A percentile compares a stretch with the other conserved stretches of the same genome.
Conservation (phyloP, 2,113 vertebrate genomes). For the Lipophrys pholis region DNA sequence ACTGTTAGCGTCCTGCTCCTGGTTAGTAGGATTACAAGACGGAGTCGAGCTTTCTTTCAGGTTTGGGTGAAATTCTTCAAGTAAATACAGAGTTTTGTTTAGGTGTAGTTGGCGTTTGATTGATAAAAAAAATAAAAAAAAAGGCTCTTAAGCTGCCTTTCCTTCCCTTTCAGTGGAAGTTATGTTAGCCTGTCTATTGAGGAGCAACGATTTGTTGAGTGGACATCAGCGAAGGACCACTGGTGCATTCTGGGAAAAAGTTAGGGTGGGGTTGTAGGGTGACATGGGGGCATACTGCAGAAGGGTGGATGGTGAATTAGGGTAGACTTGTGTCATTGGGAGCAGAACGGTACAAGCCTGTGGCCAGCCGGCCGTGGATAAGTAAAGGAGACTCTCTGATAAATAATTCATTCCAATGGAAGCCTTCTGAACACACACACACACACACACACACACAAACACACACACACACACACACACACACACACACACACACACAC, state of each 20-base stretch:
- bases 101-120: no score
- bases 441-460: constrained; percentile 5
- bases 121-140: no score
- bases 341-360: constrained; percentile 68
- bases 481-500: constrained; percentile 6
- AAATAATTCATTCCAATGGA: constrained; percentile 79
- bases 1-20: constrained; percentile 42
- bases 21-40: constrained; percentile 23
- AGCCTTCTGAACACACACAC: constrained; percentile 58
- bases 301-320: constrained; percentile 51
- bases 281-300: constrained; percentile 43
- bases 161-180: not conserved
- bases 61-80: no score
- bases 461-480: constrained; percentile 46
- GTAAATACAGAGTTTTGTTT: no score
- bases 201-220: not conserved
- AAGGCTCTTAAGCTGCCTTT: not conserved
- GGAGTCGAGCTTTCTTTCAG: not conserved
- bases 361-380: constrained; percentile 71
- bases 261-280: constrained; percentile 26
- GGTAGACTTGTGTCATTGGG: constrained; percentile 63
- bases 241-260: constrained; percentile 26
- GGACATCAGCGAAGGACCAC: constrained; percentile 21
- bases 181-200: not conserved
- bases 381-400: constrained; percentile 78